Evolutionary conservation across 2,888 invertebrate species (phyloP).

Genomic region (Erebia palarica): DNA sequence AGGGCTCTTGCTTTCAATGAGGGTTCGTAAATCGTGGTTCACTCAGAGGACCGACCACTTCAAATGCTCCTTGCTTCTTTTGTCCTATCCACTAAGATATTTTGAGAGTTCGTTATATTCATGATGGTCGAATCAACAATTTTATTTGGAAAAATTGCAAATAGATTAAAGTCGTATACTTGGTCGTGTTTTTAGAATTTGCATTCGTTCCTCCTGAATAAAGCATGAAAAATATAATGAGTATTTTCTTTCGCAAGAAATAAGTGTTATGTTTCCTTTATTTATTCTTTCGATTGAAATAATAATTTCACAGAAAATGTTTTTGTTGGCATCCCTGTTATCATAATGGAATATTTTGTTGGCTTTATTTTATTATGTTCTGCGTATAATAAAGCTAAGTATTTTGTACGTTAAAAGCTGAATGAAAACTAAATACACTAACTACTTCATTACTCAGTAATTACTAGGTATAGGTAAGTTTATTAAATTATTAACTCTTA

Average conservation of each 20-base stretch:
- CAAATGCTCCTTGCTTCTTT: slow-evolving; percentile 56
- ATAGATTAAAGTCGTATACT: slow-evolving; percentile 16
- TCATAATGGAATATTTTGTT: not conserved
- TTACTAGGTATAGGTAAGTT: too few species aligned
- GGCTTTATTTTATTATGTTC: not conserved
- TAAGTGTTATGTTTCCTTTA: slow-evolving; percentile 4
- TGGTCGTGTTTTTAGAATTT: slow-evolving; percentile 9
- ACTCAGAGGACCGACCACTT: slow-evolving; percentile 56
- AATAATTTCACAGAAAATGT: not conserved
- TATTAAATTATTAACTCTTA: too few species aligned
- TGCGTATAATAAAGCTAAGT: not conserved
- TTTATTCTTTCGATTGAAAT: not conserved
- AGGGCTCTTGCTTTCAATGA: slow-evolving; percentile 62
- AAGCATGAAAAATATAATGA: slow-evolving; percentile 17
- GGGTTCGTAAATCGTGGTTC: slow-evolving; percentile 71
- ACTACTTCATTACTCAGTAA: too few species aligned
- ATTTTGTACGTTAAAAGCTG: too few species aligned
- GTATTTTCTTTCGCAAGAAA: slow-evolving; percentile 6
- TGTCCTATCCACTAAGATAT: slow-evolving; percentile 51
- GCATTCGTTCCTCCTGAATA: slow-evolving; percentile 13
- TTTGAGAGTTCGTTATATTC: slow-evolving; percentile 38
- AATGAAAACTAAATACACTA: too few species aligned
- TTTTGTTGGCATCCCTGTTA: not conserved
- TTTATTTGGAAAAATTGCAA: slow-evolving; percentile 24
- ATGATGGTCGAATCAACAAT: slow-evolving; percentile 26